phyloP scores from a whole-genome alignment of 1,140 invertebrate genomes.

The Tachypleus tridentatus region DNA sequence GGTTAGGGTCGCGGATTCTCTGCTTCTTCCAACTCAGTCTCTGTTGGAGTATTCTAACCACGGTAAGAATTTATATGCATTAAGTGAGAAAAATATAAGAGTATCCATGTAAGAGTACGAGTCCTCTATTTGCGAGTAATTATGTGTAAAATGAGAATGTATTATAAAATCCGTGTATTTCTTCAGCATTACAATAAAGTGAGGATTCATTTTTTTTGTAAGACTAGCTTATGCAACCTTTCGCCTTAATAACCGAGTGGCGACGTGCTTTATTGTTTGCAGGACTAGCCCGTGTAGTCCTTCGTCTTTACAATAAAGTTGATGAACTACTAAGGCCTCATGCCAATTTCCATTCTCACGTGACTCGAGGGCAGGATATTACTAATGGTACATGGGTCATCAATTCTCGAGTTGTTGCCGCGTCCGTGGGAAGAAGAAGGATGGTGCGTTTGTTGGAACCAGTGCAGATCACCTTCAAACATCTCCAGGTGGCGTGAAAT shows the following conservation, averaged over 20 bases:
- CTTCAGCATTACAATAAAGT: no score
- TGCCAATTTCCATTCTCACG: not conserved
- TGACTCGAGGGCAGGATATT: constrained; percentile 22
- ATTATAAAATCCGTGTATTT: no score
- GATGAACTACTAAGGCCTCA: constrained; percentile 18
- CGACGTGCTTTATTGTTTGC: not conserved
- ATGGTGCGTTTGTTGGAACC: constrained; percentile 16
- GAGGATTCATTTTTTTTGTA: no score
- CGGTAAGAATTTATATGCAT: constrained; percentile 36
- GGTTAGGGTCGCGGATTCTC: constrained; percentile 23
- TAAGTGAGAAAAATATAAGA: no score
- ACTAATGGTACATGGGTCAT: constrained; percentile 42
- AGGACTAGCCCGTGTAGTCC: constrained; percentile 23
- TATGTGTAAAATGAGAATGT: no score
- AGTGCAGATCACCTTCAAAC: constrained; percentile 30
- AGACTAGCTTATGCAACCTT: no score
- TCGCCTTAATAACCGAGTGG: no score
- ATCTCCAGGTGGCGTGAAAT: constrained; percentile 45
- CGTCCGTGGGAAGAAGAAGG: constrained; percentile 16
- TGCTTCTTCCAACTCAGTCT: constrained; percentile 22
- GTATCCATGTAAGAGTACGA: no score
- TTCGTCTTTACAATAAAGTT: constrained; percentile 21
- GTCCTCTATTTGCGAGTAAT: no score
- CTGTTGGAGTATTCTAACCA: constrained; percentile 25
- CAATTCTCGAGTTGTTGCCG: constrained; percentile 71